These are phyloP conservation scores for Mimas tiliae DNA, from an alignment of 2,888 invertebrate genomes.

Conservation along the genomic window DNA sequence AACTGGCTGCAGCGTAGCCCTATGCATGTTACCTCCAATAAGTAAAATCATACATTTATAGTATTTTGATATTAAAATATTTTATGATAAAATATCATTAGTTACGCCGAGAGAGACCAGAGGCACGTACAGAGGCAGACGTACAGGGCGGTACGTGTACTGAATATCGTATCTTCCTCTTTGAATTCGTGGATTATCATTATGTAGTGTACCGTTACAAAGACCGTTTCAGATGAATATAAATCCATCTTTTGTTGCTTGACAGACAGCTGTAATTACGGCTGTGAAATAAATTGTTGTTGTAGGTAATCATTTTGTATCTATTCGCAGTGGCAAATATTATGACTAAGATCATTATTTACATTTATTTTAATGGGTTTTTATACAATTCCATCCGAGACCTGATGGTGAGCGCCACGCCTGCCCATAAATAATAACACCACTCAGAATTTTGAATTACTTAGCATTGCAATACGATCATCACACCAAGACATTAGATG, in stretches of 20 bases:
- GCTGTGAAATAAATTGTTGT: not conserved
- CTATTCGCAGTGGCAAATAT: not conserved
- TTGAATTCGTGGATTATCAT: slow-evolving; percentile 53
- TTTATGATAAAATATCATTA: slow-evolving; percentile 32
- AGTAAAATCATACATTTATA: too few relatives aligned
- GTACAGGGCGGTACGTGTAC: slow-evolving; percentile 47
- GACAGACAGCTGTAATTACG: slow-evolving; percentile 14
- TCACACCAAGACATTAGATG: too few relatives aligned
- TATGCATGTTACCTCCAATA: too few relatives aligned
- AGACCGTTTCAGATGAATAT: slow-evolving; percentile 38
- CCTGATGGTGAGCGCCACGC: too few relatives aligned
- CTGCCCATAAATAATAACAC: too few relatives aligned
- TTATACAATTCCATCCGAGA: too few relatives aligned
- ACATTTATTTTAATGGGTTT: not conserved
- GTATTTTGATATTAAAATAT: slow-evolving; percentile 5
- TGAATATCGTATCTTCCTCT: slow-evolving; percentile 46
- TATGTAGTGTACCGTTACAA: slow-evolving; percentile 33
- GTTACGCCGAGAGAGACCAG: slow-evolving; percentile 41
- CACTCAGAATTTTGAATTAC: too few relatives aligned
- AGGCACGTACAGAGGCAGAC: slow-evolving; percentile 49
- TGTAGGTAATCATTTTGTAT: not conserved
- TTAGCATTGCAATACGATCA: too few relatives aligned
- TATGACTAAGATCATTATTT: not conserved
- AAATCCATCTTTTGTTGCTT: slow-evolving; percentile 36
- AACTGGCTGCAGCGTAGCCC: too few relatives aligned